These are phyloP conservation scores for Ptychobarbus kaznakovi DNA, from an alignment of 2,797 vertebrate genomes.

Conservation along the genomic window DNA sequence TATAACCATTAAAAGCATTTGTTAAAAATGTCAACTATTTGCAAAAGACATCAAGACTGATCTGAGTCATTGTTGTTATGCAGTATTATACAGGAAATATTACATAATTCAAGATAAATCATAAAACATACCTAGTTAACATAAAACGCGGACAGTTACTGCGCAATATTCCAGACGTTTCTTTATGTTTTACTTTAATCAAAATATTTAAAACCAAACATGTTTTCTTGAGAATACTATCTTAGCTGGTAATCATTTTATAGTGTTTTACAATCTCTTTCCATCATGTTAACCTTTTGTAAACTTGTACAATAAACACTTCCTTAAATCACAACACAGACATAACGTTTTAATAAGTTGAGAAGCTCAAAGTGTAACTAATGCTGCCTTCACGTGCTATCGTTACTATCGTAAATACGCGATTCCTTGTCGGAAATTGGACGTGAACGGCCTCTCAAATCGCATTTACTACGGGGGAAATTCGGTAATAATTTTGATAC, in stretches of 20 bases:
- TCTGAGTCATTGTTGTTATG: background rate
- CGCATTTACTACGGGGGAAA: too few relatives aligned
- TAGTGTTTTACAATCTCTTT: background rate
- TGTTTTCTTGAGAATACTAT: background rate
- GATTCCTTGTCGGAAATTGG: too few relatives aligned
- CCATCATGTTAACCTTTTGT: background rate
- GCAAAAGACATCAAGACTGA: background rate
- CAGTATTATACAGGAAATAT: background rate
- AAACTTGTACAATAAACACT: background rate
- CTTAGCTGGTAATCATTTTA: background rate
- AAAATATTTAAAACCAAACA: background rate
- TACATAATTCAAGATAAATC: background rate
- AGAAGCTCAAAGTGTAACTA: background rate
- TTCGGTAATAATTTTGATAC: too few relatives aligned
- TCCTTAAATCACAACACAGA: background rate
- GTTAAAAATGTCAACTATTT: background rate
- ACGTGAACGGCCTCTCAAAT: too few relatives aligned
- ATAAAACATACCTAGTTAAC: background rate
- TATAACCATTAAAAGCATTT: background rate
- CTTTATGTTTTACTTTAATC: too few relatives aligned
- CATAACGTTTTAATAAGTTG: background rate
- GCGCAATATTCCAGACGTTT: background rate
- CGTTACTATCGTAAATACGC: too few relatives aligned
- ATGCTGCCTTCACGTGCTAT: too few relatives aligned
- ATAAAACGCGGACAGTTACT: background rate